Base-by-base conservation (phyloP, 92 coral and sea anemone genomes). In the Paramuricea clavata region DNA sequence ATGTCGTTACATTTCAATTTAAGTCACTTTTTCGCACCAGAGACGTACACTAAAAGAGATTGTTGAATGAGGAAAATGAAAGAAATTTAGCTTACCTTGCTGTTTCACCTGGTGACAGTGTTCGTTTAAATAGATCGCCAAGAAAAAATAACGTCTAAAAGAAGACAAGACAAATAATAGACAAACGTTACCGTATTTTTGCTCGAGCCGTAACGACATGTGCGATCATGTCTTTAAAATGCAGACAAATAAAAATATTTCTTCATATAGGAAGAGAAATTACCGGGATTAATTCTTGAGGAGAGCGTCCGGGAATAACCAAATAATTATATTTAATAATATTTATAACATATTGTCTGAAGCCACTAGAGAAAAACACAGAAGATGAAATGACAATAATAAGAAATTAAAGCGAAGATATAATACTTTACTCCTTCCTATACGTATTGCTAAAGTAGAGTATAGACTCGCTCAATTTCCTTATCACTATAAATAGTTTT, bases 61-160 rank as follows among this genome's bases (percentile, higher is more conserved):
- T 4, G 10, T 39, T 39, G 54, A 42, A 34, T 12, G 33, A 9
- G 16, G 19, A 17, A 23, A 42, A 49, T 1, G 33, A 3, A 3
- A 0, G 31, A 43, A 22, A 28, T 41, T 3, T 26, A 12, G 43
- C 74, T 5, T 76, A 94, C 98, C 98, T 94, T 27, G 98, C 98
- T n/a, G 88, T 94, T 77, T 94, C 89, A 27, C 82, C 83, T 10
- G 79, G 87, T 11, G 93, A 89, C 43, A 82, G 91, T 3, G 98
- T 94, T 85, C 82, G 90, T 64, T 81, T 92, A 17, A 95, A 83
- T 71, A 95, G 90, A 76, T 95, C 95, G 33, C 83, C 96, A 34
- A 95, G 74, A 74, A 94, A 95, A 47, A 54, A 93, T 61, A 95
- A 85, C 21, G 98, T 95, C 98, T 95, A 82, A 47, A 82, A 79